Percentiles rank a stretch among this genome's conserved stretches.
These are phyloP conservation scores for Alfaro cultratus DNA, from an alignment of 2,797 vertebrate species.

Conservation along the genomic window DNA sequence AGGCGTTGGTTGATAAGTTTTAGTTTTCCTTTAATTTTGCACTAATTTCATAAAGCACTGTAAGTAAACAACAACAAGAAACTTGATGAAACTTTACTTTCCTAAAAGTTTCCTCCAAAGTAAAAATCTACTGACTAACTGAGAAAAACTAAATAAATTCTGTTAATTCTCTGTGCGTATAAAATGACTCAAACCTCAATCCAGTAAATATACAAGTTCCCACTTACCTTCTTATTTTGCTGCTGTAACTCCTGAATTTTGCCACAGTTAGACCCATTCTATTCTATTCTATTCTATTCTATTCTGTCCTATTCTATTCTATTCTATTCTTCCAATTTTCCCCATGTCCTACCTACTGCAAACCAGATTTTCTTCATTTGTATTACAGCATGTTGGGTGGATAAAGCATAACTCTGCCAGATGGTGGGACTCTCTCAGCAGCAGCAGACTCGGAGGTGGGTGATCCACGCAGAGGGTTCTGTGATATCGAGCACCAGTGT, in stretches of 20 bases:
- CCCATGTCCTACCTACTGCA: not conserved
- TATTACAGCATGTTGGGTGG: constrained; percentile 19
- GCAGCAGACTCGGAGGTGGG: constrained; percentile 10
- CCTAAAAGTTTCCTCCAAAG: not conserved
- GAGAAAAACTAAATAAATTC: not conserved
- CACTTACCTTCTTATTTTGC: not conserved
- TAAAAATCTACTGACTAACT: not conserved
- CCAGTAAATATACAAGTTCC: not conserved
- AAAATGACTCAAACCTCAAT: not conserved
- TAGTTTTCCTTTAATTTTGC: not conserved
- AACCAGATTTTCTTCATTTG: constrained; percentile 12
- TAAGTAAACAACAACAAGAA: not conserved
- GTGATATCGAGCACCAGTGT: constrained; percentile 3
- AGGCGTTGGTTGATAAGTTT: not conserved
- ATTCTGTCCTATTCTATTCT: no score
- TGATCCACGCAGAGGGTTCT: constrained; percentile 18
- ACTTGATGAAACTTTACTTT: not conserved
- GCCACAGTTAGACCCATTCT: not conserved
- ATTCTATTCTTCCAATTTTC: not conserved
- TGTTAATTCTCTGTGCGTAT: not conserved
- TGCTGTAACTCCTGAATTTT: not conserved
- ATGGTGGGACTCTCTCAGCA: constrained; percentile 9
- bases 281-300: no score
- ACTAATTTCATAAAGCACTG: no score
- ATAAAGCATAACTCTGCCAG: constrained; percentile 15